These are phyloP conservation scores for Ectropis crepuscularia DNA, from an alignment of 2,888 invertebrate genomes.

Conservation along the genomic window DNA sequence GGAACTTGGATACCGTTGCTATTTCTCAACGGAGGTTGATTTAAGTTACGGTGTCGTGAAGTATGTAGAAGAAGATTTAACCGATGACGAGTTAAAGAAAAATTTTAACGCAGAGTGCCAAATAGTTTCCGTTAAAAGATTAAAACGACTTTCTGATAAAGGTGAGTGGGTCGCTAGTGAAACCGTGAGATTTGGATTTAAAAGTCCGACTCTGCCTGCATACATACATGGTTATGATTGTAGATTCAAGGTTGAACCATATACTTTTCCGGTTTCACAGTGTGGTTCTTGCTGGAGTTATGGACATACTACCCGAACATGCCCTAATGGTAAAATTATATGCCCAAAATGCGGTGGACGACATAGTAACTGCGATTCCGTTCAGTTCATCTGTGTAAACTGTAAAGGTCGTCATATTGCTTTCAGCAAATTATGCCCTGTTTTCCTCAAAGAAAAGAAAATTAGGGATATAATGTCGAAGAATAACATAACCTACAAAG, in stretches of 20 bases:
- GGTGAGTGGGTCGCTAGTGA: background rate
- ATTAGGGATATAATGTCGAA: too few species aligned
- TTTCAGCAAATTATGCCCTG: too few species aligned
- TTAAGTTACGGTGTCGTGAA: constrained; percentile 6
- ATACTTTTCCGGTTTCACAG: constrained; percentile 36
- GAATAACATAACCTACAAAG: too few species aligned
- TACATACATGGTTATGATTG: background rate
- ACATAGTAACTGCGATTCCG: too few species aligned
- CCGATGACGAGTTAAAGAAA: constrained; percentile 3
- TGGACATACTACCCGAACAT: too few species aligned
- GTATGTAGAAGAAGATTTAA: constrained; percentile 5
- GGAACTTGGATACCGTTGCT: constrained; percentile 4
- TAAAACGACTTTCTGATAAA: background rate
- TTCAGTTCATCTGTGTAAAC: too few species aligned
- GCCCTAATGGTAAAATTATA: too few species aligned
- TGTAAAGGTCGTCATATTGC: too few species aligned
- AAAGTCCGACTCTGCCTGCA: background rate
- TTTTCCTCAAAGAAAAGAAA: too few species aligned
- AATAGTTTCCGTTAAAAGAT: constrained; percentile 7
- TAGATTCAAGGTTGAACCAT: constrained; percentile 34
- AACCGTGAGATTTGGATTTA: background rate
- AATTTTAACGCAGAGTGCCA: background rate
- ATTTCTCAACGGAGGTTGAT: background rate
- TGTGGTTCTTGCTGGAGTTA: constrained; percentile 35
- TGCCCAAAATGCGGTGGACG: too few species aligned